Evolutionary conservation across 1,140 invertebrate genomes (phyloP), one percentile per base, ranked within the genome.

Genomic region (Aphelenchoides fujianensis): DNA sequence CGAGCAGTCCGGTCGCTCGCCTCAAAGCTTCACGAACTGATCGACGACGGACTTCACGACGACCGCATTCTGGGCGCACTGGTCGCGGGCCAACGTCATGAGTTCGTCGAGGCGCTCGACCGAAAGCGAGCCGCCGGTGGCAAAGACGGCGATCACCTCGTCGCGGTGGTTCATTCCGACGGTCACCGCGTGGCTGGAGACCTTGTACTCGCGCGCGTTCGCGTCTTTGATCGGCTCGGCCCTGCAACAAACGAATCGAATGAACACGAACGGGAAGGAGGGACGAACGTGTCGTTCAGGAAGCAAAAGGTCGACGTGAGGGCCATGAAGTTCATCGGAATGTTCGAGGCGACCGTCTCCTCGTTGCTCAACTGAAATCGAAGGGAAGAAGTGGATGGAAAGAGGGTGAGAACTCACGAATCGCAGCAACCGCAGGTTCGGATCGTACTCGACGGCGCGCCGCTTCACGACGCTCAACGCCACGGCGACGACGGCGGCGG

Each of bases 291-390:
- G 23, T 66, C 31, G n/a, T 37, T 35, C 16, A 66, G 32, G 3
- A 66, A 66, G 53, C 32, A n/a, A 3, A 66, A 66, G 12, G 63
- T 66, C 12, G 63, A n/a, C n/a, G 63, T 66, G 12, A 66, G 36
- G n/a, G 63, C 63, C 16, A 66, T 41, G 63, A 66, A 66, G 31
- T 30, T 66, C 63, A 66, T 66, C 12, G 63, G 63, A 34, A 66
- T 66, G 36, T 66, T 66, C 16, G 63, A 32, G 12, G 63, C 36
- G 12, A 66, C 63, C 23, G 16, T 34, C 32, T 66, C 63, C 53
- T 66, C 63, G n/a, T 30, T 66, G 2, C n/a, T 66, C 34, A 66
- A 36, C 63, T 66, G 53, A 66, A 66, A 66, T n/a, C n/a, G n/a
- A n/a, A n/a, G n/a, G n/a, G n/a, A n/a, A n/a, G n/a, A n/a, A n/a